Evolutionary conservation across 2,797 vertebrate species (phyloP).

Genomic region (Myotis planiceps): DNA sequence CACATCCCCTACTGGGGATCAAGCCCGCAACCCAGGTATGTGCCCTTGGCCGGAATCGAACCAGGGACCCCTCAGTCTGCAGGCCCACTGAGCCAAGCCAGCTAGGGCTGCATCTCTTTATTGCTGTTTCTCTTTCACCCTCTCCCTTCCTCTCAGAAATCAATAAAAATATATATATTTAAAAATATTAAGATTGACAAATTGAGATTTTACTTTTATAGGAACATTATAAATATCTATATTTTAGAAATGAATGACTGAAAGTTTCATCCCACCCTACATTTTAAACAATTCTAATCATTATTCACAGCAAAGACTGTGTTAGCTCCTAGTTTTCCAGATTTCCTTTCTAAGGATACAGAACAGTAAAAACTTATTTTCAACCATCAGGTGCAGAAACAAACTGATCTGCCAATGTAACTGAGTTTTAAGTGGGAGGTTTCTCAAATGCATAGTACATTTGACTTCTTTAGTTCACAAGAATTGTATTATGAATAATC

Average conservation of each 20-base stretch:
- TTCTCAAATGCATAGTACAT: not conserved
- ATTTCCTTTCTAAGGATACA: not conserved
- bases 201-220: not conserved
- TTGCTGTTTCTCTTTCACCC: too few relatives aligned
- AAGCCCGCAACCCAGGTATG: too few relatives aligned
- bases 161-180: too few relatives aligned
- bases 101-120: too few relatives aligned
- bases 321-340: too few relatives aligned
- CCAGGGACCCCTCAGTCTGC: too few relatives aligned
- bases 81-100: too few relatives aligned
- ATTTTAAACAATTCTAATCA: not conserved
- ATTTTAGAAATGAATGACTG: not conserved
- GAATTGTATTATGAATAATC: not conserved
- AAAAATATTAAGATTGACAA: not conserved
- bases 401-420: not conserved
- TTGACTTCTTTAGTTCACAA: not conserved
- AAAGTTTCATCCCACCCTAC: not conserved
- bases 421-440: not conserved
- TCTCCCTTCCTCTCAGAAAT: too few relatives aligned
- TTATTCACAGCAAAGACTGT: not conserved
- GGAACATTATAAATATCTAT: not conserved
- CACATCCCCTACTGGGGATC: too few relatives aligned
- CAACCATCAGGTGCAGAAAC: not conserved
- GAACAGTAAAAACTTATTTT: not conserved
- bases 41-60: too few relatives aligned